Evolutionary conservation across 2,113 vertebrate genomes (phyloP).

Genomic region (Barbus barbus): DNA sequence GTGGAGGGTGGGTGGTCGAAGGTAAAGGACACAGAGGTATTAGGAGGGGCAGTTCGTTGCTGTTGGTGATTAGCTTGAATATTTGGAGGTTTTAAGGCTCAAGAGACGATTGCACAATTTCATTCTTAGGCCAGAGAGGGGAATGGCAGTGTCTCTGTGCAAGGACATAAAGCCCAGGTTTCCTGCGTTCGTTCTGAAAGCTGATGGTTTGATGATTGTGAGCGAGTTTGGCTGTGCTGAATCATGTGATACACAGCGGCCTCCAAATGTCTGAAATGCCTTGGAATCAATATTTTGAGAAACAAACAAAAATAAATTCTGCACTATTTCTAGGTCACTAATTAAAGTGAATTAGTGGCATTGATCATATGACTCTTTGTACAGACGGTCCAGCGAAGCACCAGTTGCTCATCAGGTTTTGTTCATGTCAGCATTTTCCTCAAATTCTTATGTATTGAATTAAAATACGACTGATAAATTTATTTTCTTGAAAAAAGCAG

Average conservation of each 20-base stretch:
- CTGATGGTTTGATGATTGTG: neutral
- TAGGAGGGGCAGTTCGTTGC: conserved; percentile 19
- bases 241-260: neutral
- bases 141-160: conserved; percentile 29
- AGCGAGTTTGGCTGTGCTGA: neutral
- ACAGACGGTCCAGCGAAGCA: neutral
- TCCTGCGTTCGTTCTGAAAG: conserved; percentile 1
- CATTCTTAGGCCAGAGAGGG: neutral
- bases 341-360: neutral
- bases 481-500: neutral
- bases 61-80: conserved; percentile 29
- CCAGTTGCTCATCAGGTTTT: neutral
- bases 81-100: conserved; percentile 14
- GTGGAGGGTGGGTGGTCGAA: neutral
- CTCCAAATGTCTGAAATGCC: neutral
- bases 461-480: neutral
- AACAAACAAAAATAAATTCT: too few relatives aligned
- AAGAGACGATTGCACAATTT: too few relatives aligned
- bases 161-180: neutral
- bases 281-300: too few relatives aligned
- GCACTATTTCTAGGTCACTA: neutral
- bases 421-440: neutral
- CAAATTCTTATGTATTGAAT: neutral
- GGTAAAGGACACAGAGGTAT: conserved; percentile 11
- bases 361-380: conserved; percentile 18